These are phyloP conservation scores for Dinocampus coccinellae DNA, from an alignment of 2,888 invertebrate genomes.

Conservation along the genomic window DNA sequence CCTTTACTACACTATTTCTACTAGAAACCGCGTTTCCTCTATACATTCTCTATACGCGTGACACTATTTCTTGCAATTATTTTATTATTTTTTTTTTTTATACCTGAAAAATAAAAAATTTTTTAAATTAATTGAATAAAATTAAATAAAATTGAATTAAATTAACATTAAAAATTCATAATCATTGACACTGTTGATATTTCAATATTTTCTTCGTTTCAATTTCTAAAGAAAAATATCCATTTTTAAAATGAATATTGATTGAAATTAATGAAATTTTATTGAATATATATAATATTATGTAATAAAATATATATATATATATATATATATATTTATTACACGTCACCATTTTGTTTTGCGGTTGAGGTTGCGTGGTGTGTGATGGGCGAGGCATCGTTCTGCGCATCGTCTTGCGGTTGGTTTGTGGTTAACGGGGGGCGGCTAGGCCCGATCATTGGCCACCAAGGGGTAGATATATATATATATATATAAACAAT, in stretches of 20 bases:
- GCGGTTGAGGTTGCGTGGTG: slow-evolving; percentile 61
- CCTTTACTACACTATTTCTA: not conserved
- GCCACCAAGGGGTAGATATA: slow-evolving; percentile 59
- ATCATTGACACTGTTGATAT: too few species aligned
- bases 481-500: not conserved
- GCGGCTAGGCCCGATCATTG: slow-evolving; percentile 69
- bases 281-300: too few species aligned
- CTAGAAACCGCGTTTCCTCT: not conserved
- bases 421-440: slow-evolving; percentile 68
- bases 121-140: not conserved
- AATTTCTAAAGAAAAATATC: too few species aligned
- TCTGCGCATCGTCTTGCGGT: slow-evolving; percentile 70
- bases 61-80: not conserved
- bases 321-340: not conserved
- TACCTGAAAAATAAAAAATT: not conserved
- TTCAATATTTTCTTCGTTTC: too few species aligned
- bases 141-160: too few species aligned
- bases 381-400: slow-evolving; percentile 55
- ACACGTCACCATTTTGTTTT: slow-evolving; percentile 68
- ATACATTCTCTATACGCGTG: not conserved
- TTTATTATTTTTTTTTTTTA: not conserved
- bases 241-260: too few species aligned
- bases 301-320: not conserved
- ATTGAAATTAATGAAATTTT: too few species aligned
- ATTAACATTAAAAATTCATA: too few species aligned